Base-by-base conservation (phyloP, 2,888 invertebrate genomes). In the Thereva nobilitata region DNA sequence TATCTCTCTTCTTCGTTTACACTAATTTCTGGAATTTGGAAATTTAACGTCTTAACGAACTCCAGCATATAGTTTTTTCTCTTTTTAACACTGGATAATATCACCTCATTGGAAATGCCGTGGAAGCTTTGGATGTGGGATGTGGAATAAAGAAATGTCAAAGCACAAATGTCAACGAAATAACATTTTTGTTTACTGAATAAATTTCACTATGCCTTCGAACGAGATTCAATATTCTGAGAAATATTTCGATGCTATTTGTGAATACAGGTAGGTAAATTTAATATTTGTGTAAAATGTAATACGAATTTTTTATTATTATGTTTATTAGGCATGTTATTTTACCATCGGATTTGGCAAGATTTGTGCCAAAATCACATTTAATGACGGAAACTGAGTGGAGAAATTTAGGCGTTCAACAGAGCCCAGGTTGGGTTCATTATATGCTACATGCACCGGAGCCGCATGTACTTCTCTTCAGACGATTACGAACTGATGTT, bases 311-410 rank as follows among this genome's bases (percentile, higher is more conserved):
- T 2, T 23, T 23, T 23, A n/a, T n/a, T n/a, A n/a, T n/a, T n/a
- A n/a, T 23, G 23, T 7, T 23, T 71, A 75, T 23, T 76, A 93
- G 96, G 73, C 97, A 97, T 82, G 96, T 96, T 0, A 92, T 95
- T 75, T 80, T 97, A 41, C 95, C 96, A 2, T 85, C 88, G 12
- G 94, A 95, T 71, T 82, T 95, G 49, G 91, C 93, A 0, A 89
- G 90, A 71, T 82, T 89, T 61, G 94, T 96, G 0, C 96, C 96
- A 0, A 90, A 92, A 76, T 88, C 90, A 0, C 95, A 95, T 77
- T 82, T 96, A 55, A 94, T 97, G 94, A 90, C 93, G 0, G 97
- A 97, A 82, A 89, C 92, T 0, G 96, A 97, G 80, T 97, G 97
- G 96, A 85, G 96, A 68, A 92, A 93, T 80, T 85, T 97, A 1